Percentiles rank a stretch among this genome's conserved stretches.
phyloP scores from a whole-genome alignment of 2,797 vertebrate species.

The Aulostomus chinensis region DNA sequence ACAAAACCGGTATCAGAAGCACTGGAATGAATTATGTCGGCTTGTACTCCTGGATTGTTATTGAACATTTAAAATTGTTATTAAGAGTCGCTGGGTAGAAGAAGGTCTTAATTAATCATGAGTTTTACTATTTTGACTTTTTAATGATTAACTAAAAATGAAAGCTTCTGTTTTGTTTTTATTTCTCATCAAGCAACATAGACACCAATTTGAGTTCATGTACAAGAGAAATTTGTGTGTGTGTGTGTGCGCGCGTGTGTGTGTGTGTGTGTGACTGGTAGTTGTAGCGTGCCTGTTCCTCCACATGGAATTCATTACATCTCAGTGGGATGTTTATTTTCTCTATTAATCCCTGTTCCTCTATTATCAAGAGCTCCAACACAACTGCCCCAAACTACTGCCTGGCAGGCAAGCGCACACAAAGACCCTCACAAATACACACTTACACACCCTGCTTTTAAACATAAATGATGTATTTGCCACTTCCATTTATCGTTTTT shows the following conservation, averaged over 20 bases:
- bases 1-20: too few species aligned
- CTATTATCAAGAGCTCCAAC: slow-evolving; percentile 73
- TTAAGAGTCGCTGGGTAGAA: too few species aligned
- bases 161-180: too few species aligned
- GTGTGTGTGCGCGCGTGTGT: slow-evolving; percentile 19
- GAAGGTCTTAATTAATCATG: too few species aligned
- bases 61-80: too few species aligned
- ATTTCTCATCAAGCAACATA: background rate
- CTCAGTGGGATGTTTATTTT: slow-evolving; percentile 78
- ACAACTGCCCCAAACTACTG: slow-evolving; percentile 66
- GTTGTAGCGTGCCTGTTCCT: slow-evolving; percentile 47
- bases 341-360: slow-evolving; percentile 75
- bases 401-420: slow-evolving; percentile 39
- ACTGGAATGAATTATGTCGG: too few species aligned
- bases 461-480: slow-evolving; percentile 19
- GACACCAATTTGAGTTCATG: background rate
- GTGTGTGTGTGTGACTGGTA: slow-evolving; percentile 26
- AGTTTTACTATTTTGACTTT: too few species aligned
- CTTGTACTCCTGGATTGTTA: too few species aligned
- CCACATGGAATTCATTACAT: slow-evolving; percentile 79
- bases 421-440: slow-evolving; percentile 22
- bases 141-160: too few species aligned
- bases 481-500: slow-evolving; percentile 2
- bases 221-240: slow-evolving; percentile 17
- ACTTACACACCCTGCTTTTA: slow-evolving; percentile 1